These are phyloP conservation scores for Ictalurus furcatus DNA, from an alignment of 2,113 vertebrate species.

Conservation along the genomic window DNA sequence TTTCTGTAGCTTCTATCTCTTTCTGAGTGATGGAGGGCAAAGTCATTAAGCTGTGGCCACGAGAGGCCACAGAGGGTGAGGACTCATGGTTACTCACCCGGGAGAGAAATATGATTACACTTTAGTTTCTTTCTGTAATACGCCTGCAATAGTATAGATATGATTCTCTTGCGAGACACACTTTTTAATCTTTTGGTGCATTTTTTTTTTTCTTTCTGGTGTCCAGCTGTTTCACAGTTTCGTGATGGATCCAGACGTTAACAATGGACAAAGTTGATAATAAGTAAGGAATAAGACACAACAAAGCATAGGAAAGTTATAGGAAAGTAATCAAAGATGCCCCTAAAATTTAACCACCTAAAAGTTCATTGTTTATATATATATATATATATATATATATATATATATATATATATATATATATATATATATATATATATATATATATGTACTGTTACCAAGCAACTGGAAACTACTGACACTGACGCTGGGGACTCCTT, in stretches of 20 bases:
- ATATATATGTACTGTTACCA: too few relatives aligned
- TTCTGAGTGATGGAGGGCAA: constrained; percentile 45
- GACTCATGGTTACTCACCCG: constrained; percentile 14
- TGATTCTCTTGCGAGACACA: neutral
- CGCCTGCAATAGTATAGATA: neutral
- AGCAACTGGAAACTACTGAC: neutral
- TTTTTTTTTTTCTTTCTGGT: neutral
- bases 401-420: too few relatives aligned
- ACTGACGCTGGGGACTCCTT: neutral
- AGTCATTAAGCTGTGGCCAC: constrained; percentile 54
- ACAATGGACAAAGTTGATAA: neutral
- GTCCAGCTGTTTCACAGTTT: neutral
- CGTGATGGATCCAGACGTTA: neutral
- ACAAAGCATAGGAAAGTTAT: neutral
- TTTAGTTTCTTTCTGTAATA: constrained; percentile 25
- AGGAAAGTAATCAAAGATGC: neutral
- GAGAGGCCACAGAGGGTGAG: constrained; percentile 34
- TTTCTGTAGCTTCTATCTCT: constrained; percentile 44
- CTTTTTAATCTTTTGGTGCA: neutral
- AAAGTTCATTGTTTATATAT: neutral
- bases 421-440: too few relatives aligned
- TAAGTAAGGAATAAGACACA: neutral
- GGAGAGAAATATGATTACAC: constrained; percentile 35
- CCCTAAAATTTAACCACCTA: neutral
- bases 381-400: too few relatives aligned